Evolutionary conservation across 2,888 invertebrate genomes (phyloP), one percentile per base, ranked within the genome.

Genomic region (Spodoptera exigua): DNA sequence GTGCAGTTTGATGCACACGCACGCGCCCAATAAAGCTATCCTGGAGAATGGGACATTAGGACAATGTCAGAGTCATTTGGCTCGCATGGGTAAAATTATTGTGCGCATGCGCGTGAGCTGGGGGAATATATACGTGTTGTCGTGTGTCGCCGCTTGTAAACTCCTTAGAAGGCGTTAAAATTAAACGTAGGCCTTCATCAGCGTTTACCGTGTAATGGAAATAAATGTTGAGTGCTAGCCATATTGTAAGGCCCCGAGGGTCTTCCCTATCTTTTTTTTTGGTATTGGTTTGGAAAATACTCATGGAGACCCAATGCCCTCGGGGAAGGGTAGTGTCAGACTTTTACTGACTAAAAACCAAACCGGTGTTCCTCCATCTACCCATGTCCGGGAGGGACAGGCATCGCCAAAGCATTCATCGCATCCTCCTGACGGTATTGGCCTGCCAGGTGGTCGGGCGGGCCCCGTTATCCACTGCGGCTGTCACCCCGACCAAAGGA

Each of bases 151-250:
- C 57, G 43, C 71, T 51, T 40, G 34, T 65, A 47, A 27, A 51
- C 46, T 32, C 72, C 72, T 47, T 66, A 58, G 44, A 71, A 71
- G 67, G 67, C 51, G 66, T 44, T 34, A 40, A 57, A 57, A 18
- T 48, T 44, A 47, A 36, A 43, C 34, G 65, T 47, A 36, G 51
- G 17, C 34, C 48, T 39, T 67, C 44, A 48, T 51, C 44, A 40
- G 32, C 43, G n/a, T 43, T 18, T 56, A 47, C 57, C 21, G 32
- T 10, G 16, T 58, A 52, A 48, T 48, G 72, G 51, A 71, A 58
- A 71, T 57, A 10, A 44, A 67, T 67, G 66, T 51, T 41, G 39
- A 34, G 35, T 35, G 43, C 2, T 41, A 10, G 12, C 35, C 47
- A 48, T 51, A 32, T 21, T 40, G 14, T 40, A 34, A 32, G 9